Percentiles rank a stretch among this genome's conserved stretches.
Conservation (phyloP, 37 sponge, comb jelly and placozoan genomes). For the Oopsacas minuta region DNA sequence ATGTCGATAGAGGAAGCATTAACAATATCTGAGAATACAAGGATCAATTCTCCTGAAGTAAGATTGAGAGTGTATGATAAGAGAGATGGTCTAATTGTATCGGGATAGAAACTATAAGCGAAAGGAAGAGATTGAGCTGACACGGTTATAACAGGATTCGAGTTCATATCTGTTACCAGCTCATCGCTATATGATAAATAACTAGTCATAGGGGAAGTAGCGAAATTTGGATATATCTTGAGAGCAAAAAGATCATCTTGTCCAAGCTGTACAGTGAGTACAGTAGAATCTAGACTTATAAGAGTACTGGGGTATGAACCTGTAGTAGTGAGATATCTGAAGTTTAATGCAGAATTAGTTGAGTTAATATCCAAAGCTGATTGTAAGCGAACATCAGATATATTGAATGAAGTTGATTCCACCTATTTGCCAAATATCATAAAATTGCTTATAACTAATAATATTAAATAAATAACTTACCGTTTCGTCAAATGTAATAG, state of each 20-base stretch:
- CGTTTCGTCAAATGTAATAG: slow-evolving; percentile 71
- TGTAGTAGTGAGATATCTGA: neutral
- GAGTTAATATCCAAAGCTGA: neutral
- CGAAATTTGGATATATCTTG: slow-evolving; percentile 18
- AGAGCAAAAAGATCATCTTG: slow-evolving; percentile 20
- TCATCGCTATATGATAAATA: slow-evolving; percentile 42
- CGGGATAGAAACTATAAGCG: slow-evolving; percentile 29
- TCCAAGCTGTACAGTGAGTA: neutral
- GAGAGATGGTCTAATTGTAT: slow-evolving; percentile 50
- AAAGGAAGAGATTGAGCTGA: neutral
- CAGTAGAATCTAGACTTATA: neutral
- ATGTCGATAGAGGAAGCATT: slow-evolving; percentile 54
- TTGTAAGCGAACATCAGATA: neutral
- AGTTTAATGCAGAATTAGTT: neutral
- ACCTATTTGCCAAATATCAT: neutral
- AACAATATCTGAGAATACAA: slow-evolving; percentile 73
- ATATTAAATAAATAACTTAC: too few species aligned
- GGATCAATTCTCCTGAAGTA: slow-evolving; percentile 46
- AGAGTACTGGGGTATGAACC: neutral
- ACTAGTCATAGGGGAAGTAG: slow-evolving; percentile 23
- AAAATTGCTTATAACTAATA: neutral
- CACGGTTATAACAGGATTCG: slow-evolving; percentile 37
- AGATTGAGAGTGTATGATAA: slow-evolving; percentile 41
- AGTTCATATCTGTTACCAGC: slow-evolving; percentile 58
- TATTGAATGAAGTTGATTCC: neutral